phyloP scores from a whole-genome alignment of 1,140 invertebrate genomes.

The Macrosteles quadrilineatus region DNA sequence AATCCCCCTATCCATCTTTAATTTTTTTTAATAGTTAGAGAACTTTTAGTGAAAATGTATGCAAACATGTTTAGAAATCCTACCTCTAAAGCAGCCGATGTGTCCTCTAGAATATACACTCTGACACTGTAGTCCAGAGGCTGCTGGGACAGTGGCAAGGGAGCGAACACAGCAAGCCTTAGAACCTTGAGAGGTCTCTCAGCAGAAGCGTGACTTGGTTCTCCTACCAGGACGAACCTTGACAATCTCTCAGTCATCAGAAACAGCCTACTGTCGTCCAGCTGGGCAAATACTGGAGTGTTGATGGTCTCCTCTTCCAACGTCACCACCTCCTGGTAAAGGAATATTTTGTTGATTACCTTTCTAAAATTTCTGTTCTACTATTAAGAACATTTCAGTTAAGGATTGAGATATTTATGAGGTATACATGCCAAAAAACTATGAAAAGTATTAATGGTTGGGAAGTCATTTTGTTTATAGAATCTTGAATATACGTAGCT shows the following conservation, averaged over 20 bases:
- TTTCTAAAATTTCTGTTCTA: no score
- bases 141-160: constrained; percentile 60
- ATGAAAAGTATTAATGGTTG: no score
- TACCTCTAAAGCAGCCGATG: constrained; percentile 84
- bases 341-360: no score
- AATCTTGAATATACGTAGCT: no score
- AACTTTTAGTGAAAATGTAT: no score
- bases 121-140: constrained; percentile 77
- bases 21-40: no score
- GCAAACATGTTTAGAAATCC: no score
- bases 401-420: no score
- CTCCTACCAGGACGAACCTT: constrained; percentile 86
- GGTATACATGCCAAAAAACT: no score
- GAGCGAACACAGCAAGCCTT: constrained; percentile 81
- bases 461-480: no score
- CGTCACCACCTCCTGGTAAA: constrained; percentile 74
- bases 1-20: no score
- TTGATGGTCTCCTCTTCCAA: constrained; percentile 95
- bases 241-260: constrained; percentile 87
- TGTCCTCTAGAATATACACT: constrained; percentile 91
- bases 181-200: constrained; percentile 69
- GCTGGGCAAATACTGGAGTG: constrained; percentile 89
- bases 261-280: constrained; percentile 85
- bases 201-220: constrained; percentile 51
- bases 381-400: no score